Conservation (phyloP, 2,888 invertebrate genomes). For the Pollenia labialis region DNA sequence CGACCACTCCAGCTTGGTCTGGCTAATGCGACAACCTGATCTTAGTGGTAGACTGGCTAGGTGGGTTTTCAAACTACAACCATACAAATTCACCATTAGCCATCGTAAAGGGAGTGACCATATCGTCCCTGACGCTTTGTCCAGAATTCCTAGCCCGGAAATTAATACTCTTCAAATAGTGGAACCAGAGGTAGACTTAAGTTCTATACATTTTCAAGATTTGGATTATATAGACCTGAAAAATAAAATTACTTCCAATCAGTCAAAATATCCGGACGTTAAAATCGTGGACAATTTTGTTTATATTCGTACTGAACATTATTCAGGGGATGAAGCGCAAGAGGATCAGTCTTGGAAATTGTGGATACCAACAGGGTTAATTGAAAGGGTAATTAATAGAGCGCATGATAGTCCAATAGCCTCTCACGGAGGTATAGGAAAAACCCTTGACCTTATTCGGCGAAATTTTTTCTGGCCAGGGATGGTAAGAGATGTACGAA, state of each 20-base stretch:
- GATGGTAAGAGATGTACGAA: not conserved
- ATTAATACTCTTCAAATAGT: too few species aligned
- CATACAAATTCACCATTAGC: conserved; percentile 16
- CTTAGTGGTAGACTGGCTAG: too few species aligned
- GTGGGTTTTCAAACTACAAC: conserved; percentile 14
- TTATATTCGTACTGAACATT: conserved; percentile 33
- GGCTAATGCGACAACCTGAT: too few species aligned
- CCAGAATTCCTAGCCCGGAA: not conserved
- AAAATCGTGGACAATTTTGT: conserved; percentile 62
- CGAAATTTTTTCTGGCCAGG: not conserved
- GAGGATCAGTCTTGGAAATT: conserved; percentile 19
- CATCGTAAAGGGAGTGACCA: conserved; percentile 1
- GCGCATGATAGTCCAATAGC: too few species aligned
- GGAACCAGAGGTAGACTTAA: conserved; percentile 42
- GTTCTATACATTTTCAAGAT: conserved; percentile 49
- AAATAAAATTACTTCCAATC: conserved; percentile 18
- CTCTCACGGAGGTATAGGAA: not conserved
- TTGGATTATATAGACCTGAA: conserved; percentile 55
- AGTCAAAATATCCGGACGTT: conserved; percentile 47
- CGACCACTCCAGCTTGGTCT: not conserved
- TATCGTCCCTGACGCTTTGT: not conserved
- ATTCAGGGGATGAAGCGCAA: conserved; percentile 2
- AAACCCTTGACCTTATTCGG: not conserved
- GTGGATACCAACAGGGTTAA: not conserved
- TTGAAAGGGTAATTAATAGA: not conserved